Percentiles rank a stretch among this genome's conserved stretches.
phyloP scores from a whole-genome alignment of 1,140 invertebrate species.

The Aphis craccivora region DNA sequence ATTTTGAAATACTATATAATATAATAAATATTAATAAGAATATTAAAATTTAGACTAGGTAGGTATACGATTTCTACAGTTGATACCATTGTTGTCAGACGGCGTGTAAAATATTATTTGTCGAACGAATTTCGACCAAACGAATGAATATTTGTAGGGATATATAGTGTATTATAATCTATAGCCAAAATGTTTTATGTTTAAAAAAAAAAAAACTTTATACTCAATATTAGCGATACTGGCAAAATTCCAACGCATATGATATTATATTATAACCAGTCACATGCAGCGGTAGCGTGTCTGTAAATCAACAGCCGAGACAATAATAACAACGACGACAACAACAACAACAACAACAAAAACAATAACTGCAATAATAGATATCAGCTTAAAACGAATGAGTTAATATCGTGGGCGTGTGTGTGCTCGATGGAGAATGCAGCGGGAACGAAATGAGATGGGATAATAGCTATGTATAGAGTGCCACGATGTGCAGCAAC shows the following conservation, averaged over 20 bases:
- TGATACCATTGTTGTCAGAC: not conserved
- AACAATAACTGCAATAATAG: slow-evolving; percentile 9
- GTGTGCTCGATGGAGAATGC: not conserved
- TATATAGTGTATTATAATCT: not conserved
- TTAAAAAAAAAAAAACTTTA: not conserved
- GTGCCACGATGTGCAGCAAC: no score
- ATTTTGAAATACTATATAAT: not conserved
- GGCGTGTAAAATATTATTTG: not conserved
- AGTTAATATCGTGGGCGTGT: not conserved
- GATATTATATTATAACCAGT: not conserved
- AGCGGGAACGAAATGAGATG: not conserved
- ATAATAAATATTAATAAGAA: not conserved
- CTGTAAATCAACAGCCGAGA: slow-evolving; percentile 35
- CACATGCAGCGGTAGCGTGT: not conserved
- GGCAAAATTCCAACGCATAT: not conserved
- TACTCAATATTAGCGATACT: not conserved
- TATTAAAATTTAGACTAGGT: not conserved
- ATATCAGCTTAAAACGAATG: slow-evolving; percentile 36
- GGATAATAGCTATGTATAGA: not conserved
- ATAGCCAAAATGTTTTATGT: not conserved
- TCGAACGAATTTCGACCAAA: not conserved
- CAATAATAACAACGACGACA: slow-evolving; percentile 21
- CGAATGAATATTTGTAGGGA: not conserved
- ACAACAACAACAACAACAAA: not conserved
- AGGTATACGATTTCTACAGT: not conserved